Conservation (phyloP, 2,797 vertebrate genomes). For the Microctenopoma lineatum region DNA sequence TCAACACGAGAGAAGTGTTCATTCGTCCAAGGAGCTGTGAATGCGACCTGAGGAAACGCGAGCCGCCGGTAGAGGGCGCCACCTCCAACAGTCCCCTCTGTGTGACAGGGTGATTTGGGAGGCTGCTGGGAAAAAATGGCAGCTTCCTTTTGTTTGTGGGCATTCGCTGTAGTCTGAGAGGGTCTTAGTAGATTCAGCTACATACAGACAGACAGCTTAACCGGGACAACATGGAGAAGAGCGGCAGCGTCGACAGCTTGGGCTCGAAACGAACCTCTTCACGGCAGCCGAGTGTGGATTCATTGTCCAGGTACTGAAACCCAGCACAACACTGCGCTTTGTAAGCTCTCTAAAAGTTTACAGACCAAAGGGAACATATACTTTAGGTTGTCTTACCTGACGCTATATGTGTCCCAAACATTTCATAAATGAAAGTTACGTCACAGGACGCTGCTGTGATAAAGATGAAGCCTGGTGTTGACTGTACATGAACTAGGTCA, state of each 20-base stretch:
- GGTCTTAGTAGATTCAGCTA: not conserved
- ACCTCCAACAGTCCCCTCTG: not conserved
- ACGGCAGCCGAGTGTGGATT: slow-evolving; percentile 83
- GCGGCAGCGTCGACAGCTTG: slow-evolving; percentile 80
- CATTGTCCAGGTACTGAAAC: slow-evolving; percentile 81
- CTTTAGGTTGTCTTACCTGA: not conserved
- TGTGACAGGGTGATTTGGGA: slow-evolving; percentile 44
- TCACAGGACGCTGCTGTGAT: not conserved
- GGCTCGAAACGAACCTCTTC: slow-evolving; percentile 82
- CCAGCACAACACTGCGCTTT: not conserved
- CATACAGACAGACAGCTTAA: not conserved
- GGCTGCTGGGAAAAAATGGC: slow-evolving; percentile 84
- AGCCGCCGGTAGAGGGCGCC: slow-evolving; percentile 51
- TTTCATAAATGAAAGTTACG: not conserved
- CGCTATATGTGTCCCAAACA: not conserved
- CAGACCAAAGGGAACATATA: not conserved
- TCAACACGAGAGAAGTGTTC: too few relatives aligned
- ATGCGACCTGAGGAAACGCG: not conserved
- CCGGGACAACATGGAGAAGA: slow-evolving; percentile 79
- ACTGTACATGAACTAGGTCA: not conserved
- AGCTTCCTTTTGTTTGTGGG: slow-evolving; percentile 78
- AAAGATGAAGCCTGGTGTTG: not conserved
- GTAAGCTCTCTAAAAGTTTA: slow-evolving; percentile 36
- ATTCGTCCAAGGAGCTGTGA: not conserved
- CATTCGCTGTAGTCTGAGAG: slow-evolving; percentile 36